phyloP scores from a whole-genome alignment of 2,888 invertebrate genomes.

The Operophtera brumata region DNA sequence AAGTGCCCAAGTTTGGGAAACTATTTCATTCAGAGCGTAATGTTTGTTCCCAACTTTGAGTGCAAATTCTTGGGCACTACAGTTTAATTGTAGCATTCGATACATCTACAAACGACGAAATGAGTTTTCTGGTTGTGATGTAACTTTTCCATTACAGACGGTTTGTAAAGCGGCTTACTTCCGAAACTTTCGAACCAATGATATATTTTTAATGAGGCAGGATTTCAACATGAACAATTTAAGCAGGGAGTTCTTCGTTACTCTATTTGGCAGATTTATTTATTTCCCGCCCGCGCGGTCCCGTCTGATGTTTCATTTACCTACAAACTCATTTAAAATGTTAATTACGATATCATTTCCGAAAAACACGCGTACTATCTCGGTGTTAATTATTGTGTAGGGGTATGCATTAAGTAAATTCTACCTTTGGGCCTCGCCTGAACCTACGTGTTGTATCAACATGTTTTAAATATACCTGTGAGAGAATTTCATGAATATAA shows the following conservation, averaged over 20 bases:
- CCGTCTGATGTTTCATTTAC: conserved; percentile 19
- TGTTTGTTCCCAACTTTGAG: conserved; percentile 47
- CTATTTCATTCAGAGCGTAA: conserved; percentile 52
- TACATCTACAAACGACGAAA: conserved; percentile 40
- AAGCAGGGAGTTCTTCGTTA: conserved; percentile 11
- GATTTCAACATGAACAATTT: conserved; percentile 9
- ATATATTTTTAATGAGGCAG: conserved; percentile 1
- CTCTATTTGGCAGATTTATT: conserved; percentile 20
- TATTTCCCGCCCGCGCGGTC: conserved; percentile 13
- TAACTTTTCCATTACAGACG: conserved; percentile 8
- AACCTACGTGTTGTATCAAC: conserved; percentile 16
- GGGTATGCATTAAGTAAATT: conserved; percentile 21
- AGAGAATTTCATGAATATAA: conserved; percentile 31
- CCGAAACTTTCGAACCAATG: neutral
- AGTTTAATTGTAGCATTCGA: conserved; percentile 42
- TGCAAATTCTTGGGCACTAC: conserved; percentile 43
- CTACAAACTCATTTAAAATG: conserved; percentile 20
- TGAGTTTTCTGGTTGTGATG: conserved; percentile 34
- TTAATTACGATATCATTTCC: conserved; percentile 18
- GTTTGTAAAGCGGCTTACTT: neutral
- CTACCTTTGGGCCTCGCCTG: conserved; percentile 11
- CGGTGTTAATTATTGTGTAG: conserved; percentile 11
- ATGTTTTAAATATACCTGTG: conserved; percentile 19
- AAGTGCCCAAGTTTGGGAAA: conserved; percentile 46
- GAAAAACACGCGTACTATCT: conserved; percentile 17